Base-by-base conservation (phyloP, 2,797 vertebrate species). In the Avahi laniger region DNA sequence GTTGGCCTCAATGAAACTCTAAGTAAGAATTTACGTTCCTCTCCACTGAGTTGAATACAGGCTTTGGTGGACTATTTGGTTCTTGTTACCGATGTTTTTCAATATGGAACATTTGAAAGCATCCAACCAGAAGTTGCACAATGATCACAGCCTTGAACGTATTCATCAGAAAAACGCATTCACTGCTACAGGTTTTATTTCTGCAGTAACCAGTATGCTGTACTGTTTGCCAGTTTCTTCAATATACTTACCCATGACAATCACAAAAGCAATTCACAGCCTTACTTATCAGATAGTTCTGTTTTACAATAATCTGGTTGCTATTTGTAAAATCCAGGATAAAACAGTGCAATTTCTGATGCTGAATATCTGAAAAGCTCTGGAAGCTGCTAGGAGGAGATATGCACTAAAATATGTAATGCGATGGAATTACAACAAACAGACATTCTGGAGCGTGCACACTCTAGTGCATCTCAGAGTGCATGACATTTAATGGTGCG, bases 61-160 rank as follows among this genome's bases (percentile, higher is more conserved):
- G 79, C 93, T 97, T 84, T 75, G 75, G 89, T 86, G 96, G 97
- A 98, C 95, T 98, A 94, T 96, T 97, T 97, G 96, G 96, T 96
- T 96, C 96, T 96, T 97, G 98, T 94, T 96, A 96, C 96, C 94
- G 98, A 98, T 97, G 95, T 97, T 98, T 98, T 97, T 97, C 97
- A 98, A 96, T 96, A 98, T 41, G 24, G 80, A 80, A 94, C 96
- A 98, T 96, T 94, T 93, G 96, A 91, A 98, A 84, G 97, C 95
- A 97, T 78, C 94, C 97, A 84, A 98, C 96, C 87, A 98, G 97
- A 98, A 98, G 90, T 57, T 96, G 96, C 98, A 97, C 93, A 93
- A 95, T 96, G 98, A 98, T 97, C 91, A 98, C 73, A 96, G 95
- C 63, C 98, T 98, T 91, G 97, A 96, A 98, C 82, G 54, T 97